A percentile compares a stretch with the other conserved stretches of the same genome.
These are phyloP conservation scores for Actinernus sp. DNA, from an alignment of 92 coral and sea anemone genomes.

Conservation along the genomic window DNA sequence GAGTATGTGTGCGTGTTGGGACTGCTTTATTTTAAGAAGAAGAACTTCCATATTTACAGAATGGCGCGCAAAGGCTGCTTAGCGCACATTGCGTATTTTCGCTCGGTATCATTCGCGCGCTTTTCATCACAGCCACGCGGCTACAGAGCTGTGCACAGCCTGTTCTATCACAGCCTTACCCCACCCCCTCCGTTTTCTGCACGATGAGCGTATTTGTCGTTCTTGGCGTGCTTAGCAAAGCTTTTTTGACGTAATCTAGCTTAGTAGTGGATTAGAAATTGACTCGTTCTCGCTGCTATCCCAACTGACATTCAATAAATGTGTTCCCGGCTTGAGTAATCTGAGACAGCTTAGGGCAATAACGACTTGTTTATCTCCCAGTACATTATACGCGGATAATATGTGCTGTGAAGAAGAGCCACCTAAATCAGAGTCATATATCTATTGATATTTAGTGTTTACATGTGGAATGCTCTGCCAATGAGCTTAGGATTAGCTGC, in stretches of 20 bases:
- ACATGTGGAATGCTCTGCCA: constrained; percentile 33
- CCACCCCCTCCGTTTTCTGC: no score
- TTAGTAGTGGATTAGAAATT: constrained; percentile 34
- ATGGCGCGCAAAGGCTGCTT: no score
- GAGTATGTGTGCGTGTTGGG: no score
- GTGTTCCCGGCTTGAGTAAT: constrained; percentile 1
- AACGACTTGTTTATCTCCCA: constrained; percentile 4
- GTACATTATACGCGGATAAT: constrained; percentile 5
- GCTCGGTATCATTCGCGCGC: no score
- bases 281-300: constrained; percentile 2
- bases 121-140: no score
- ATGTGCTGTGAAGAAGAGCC: constrained; percentile 22
- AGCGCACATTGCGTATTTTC: no score
- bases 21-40: no score
- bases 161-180: no score
- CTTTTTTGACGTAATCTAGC: constrained; percentile 45
- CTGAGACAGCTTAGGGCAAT: not conserved
- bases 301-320: constrained; percentile 46
- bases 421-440: constrained; percentile 6
- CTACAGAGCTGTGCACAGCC: no score
- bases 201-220: constrained; percentile 22
- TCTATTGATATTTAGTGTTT: constrained; percentile 44
- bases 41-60: no score
- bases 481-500: constrained; percentile 52
- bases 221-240: constrained; percentile 34